Base-by-base conservation (phyloP, 2,888 invertebrate species). In the Nephrotoma appendiculata region DNA sequence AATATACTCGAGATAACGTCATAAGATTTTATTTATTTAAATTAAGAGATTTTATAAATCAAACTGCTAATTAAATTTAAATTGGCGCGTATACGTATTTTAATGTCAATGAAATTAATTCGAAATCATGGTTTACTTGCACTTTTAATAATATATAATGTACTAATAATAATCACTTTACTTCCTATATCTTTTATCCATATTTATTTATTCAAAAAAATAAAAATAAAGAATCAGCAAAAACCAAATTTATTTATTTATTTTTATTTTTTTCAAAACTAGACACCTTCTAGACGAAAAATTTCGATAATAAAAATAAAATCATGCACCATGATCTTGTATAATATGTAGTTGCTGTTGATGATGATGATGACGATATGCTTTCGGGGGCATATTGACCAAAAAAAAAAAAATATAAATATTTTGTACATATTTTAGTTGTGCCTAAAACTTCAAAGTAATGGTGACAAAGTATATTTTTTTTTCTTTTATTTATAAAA, bases 271-370 rank as follows among this genome's bases (percentile, higher is more conserved):
- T 43, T 45, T 45, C 31, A 19, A 48, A 86, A 12, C 86, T 86
- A 86, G 86, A 86, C 86, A 57, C 52, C 86, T 86, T 86, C 52
- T 86, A 86, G 86, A 86, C 86, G 57, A 52, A 57, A 31, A 42
- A 15, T 84, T 85, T 85, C 44, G 43, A 85, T 85, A 19, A 84
- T 86, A 45, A 44, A 44, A 86, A 44, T 44, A 45, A 86, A 86
- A 57, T 86, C 86, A 86, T 86, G 86, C 86, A 86, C 86, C 86
- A 86, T 86, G 86, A 86, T 86, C 43, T 85, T 85, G 85, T 85
- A 44, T 31, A 31, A 19, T 85, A 19, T 85, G 11, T 85, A 44
- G 85, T 85, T 42, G 85, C 43, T 85, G 44, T 85, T 85, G 85
- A 85, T 85, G 85, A 85, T 85, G 85, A 85, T 85, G 85, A 85